Percentiles rank a stretch among this genome's conserved stretches.
phyloP scores from a whole-genome alignment of 1,140 invertebrate species.

The Manduca sexta region DNA sequence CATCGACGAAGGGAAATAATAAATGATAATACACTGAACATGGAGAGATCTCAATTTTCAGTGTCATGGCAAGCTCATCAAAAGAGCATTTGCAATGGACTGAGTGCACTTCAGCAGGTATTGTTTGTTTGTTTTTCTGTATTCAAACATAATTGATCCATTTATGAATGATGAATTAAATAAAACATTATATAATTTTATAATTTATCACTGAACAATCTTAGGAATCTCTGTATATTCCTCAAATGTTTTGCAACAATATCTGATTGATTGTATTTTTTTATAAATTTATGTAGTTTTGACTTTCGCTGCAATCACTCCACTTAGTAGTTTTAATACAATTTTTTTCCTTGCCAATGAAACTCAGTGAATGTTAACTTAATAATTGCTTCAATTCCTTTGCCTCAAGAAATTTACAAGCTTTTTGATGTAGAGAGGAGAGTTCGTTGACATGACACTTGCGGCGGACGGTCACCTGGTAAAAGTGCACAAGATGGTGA shows the following conservation, averaged over 20 bases:
- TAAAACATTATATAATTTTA: too few species aligned
- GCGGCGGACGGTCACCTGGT: slow-evolving; percentile 81
- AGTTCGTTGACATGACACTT: slow-evolving; percentile 82
- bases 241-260: too few species aligned
- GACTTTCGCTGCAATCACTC: too few species aligned
- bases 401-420: too few species aligned
- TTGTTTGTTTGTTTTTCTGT: slow-evolving; percentile 2
- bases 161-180: neutral
- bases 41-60: slow-evolving; percentile 13
- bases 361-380: too few species aligned
- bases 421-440: slow-evolving; percentile 48
- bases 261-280: too few species aligned
- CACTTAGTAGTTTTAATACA: too few species aligned
- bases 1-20: neutral
- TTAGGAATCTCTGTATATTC: too few species aligned
- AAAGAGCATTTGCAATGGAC: slow-evolving; percentile 20
- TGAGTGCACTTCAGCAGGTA: slow-evolving; percentile 24
- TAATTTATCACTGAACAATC: too few species aligned
- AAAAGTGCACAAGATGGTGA: slow-evolving; percentile 82
- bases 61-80: slow-evolving; percentile 21
- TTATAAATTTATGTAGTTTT: too few species aligned
- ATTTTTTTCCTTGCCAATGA: too few species aligned
- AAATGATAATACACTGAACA: neutral
- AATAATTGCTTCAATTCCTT: too few species aligned
- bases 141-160: neutral